Conservation (phyloP, 2,888 invertebrate genomes). For the Heliconius ismenius region DNA sequence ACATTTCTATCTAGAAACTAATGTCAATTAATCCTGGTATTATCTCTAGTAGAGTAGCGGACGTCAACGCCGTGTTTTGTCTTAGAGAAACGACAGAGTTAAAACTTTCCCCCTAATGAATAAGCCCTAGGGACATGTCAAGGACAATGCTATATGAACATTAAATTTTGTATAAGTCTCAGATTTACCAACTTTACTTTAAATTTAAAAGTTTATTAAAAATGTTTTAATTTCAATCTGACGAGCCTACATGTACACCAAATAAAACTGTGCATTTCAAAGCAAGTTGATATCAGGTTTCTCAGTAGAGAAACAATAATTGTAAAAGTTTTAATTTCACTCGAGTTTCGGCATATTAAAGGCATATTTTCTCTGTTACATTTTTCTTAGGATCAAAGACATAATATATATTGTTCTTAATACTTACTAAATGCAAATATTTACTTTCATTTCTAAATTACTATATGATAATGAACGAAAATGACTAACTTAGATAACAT, state of each 20-base stretch:
- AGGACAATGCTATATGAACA: background rate
- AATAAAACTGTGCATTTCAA: conserved; percentile 38
- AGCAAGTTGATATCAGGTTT: conserved; percentile 48
- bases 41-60: too few species aligned
- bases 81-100: too few species aligned
- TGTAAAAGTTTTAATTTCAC: conserved; percentile 52
- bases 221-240: background rate
- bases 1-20: too few species aligned
- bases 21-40: too few species aligned
- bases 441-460: too few species aligned
- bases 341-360: conserved; percentile 44
- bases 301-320: conserved; percentile 51
- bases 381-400: background rate
- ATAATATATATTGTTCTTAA: background rate
- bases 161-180: background rate
- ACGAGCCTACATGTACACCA: conserved; percentile 24
- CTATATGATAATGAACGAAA: too few species aligned
- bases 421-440: too few species aligned
- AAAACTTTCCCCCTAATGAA: too few species aligned
- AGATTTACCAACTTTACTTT: background rate
- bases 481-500: too few species aligned
- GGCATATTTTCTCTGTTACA: conserved; percentile 10
- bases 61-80: too few species aligned
- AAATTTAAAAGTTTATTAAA: background rate
- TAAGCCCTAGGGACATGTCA: too few species aligned